phyloP scores from a whole-genome alignment of 2,888 invertebrate genomes.

The Dasypolia templi region DNA sequence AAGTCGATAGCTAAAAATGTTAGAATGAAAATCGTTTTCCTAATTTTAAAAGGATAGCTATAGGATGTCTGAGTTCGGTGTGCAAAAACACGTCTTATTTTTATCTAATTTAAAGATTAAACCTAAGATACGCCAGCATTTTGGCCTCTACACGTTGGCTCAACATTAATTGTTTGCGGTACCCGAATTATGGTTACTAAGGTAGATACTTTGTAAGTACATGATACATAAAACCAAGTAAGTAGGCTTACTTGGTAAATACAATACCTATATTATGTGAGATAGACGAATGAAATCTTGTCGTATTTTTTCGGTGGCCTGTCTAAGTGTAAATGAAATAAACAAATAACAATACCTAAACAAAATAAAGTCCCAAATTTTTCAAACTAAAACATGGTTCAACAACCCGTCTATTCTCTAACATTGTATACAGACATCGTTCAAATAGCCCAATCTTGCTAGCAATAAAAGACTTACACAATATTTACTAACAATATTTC shows the following conservation, averaged over 20 bases:
- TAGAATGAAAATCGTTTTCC: conserved; percentile 18
- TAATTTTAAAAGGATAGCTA: conserved; percentile 17
- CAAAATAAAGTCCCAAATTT: conserved; percentile 13
- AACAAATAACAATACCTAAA: not conserved
- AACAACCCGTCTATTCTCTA: conserved; percentile 23
- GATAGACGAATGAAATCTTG: not conserved
- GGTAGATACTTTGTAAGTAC: not conserved
- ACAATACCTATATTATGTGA: too few species aligned
- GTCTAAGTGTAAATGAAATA: conserved; percentile 1
- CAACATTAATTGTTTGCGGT: conserved; percentile 12
- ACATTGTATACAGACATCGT: conserved; percentile 42
- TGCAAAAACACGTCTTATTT: not conserved
- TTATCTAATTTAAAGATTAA: not conserved
- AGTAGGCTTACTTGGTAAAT: too few species aligned
- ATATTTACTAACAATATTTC: conserved; percentile 38
- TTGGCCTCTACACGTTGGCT: not conserved
- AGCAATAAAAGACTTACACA: conserved; percentile 21
- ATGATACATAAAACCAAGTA: not conserved
- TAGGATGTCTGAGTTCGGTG: too few species aligned
- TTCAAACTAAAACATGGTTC: conserved; percentile 30
- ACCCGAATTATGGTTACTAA: not conserved
- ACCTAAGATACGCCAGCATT: not conserved
- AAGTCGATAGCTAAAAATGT: conserved; percentile 15
- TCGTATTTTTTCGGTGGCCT: too few species aligned
- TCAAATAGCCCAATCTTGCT: conserved; percentile 5